Evolutionary conservation across 1,140 invertebrate genomes (phyloP).

Genomic region (Plodia interpunctella): DNA sequence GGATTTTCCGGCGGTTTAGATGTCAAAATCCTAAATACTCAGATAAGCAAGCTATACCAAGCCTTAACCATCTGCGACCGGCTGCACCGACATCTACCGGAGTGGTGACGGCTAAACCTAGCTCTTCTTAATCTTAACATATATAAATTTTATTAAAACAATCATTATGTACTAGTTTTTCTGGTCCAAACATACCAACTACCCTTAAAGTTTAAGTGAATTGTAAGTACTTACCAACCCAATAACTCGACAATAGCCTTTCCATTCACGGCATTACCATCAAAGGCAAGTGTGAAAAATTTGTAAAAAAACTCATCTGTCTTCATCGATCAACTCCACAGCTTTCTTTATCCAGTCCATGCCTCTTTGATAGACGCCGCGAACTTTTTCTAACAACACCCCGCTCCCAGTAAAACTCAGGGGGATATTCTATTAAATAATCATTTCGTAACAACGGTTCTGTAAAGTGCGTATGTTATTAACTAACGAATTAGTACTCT

Average conservation of each 20-base stretch:
- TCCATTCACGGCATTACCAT: neutral
- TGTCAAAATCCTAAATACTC: no score
- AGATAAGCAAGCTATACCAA: no score
- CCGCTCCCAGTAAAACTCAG: conserved; percentile 25
- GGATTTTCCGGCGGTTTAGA: no score
- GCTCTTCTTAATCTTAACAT: no score
- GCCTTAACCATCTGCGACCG: no score
- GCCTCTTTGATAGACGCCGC: conserved; percentile 60
- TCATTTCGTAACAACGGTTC: conserved; percentile 61
- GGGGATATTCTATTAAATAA: conserved; percentile 70
- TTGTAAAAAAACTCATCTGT: conserved; percentile 18
- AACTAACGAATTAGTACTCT: conserved; percentile 52
- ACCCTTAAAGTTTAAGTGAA: no score
- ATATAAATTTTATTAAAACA: no score
- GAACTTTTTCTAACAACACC: conserved; percentile 72
- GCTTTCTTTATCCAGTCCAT: conserved; percentile 29
- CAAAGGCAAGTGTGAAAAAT: conserved; percentile 3
- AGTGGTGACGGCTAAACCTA: no score
- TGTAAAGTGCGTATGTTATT: conserved; percentile 52
- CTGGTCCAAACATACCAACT: no score
- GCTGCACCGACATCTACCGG: no score
- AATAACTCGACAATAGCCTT: neutral
- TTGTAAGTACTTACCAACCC: neutral
- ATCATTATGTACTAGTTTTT: no score
- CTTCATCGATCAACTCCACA: conserved; percentile 26